Conservation (phyloP, 2,797 vertebrate species). For the Cetoscarus ocellatus region DNA sequence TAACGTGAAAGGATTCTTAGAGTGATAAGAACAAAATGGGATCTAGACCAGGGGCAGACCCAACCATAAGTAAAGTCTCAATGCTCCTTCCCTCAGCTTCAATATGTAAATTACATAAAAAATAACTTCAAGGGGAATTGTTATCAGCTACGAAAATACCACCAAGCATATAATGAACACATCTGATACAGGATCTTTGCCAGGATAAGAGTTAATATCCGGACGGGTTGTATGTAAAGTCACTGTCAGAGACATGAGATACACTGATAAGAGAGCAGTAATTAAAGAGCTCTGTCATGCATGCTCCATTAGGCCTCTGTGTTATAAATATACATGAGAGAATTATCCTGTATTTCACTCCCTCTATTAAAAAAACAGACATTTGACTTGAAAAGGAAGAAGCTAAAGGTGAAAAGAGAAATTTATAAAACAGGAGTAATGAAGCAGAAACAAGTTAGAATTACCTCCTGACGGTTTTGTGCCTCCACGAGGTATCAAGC, state of each 20-base stretch:
- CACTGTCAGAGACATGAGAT: not conserved
- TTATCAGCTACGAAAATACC: no score
- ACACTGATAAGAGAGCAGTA: not conserved
- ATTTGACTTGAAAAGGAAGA: not conserved
- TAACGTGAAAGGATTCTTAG: no score
- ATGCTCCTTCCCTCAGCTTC: no score
- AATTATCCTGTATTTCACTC: not conserved
- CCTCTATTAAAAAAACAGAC: not conserved
- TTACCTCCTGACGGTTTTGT: no score
- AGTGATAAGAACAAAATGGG: no score
- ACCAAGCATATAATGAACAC: not conserved
- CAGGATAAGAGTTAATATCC: not conserved
- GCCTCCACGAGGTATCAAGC: no score
- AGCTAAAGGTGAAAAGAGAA: not conserved
- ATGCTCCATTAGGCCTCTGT: not conserved
- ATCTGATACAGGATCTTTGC: not conserved
- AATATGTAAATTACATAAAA: no score
- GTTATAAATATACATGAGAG: not conserved
- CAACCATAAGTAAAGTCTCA: no score
- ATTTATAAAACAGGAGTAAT: slow-evolving; percentile 1
- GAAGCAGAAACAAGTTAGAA: no score
- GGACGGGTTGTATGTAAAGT: not conserved
- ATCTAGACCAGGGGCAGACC: no score
- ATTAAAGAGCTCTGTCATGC: not conserved
- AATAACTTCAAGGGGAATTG: not conserved